Evolutionary conservation across 2,113 vertebrate genomes (phyloP).

Genomic region (Ahaetulla prasina): DNA sequence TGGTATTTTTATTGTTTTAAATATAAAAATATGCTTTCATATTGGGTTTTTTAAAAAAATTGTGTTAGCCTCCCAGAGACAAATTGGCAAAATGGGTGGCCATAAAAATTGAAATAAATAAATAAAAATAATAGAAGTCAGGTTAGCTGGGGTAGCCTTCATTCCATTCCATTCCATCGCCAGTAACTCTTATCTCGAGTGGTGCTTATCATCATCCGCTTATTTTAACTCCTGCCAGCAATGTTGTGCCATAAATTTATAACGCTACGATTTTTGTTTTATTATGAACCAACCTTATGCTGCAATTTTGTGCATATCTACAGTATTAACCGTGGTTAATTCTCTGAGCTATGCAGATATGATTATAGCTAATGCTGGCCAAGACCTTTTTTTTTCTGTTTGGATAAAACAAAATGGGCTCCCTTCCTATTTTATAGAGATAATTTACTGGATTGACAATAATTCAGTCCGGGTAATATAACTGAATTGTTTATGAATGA

Average conservation of each 20-base stretch:
- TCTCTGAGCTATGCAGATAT: not conserved
- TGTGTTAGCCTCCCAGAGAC: not conserved
- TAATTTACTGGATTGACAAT: not conserved
- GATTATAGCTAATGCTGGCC: not conserved
- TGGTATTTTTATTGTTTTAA: not conserved
- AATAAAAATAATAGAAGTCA: not conserved
- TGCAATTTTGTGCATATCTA: not conserved
- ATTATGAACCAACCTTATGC: not conserved
- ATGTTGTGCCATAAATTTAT: not conserved
- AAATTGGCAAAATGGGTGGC: not conserved
- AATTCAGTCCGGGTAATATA: not conserved
- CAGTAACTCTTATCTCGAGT: not conserved
- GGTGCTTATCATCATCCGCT: not conserved
- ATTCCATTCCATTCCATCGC: not conserved
- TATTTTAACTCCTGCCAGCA: not conserved
- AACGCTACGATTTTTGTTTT: not conserved
- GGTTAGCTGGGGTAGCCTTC: not conserved
- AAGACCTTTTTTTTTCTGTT: not conserved
- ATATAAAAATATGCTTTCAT: not conserved
- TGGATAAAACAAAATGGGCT: not conserved
- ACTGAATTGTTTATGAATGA: not conserved
- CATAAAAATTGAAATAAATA: not conserved
- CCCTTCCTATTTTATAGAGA: not conserved
- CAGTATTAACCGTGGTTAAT: not conserved
- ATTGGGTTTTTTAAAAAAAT: not conserved